Conservation (phyloP, 2,888 invertebrate genomes). For the Ceraclea dissimilis region DNA sequence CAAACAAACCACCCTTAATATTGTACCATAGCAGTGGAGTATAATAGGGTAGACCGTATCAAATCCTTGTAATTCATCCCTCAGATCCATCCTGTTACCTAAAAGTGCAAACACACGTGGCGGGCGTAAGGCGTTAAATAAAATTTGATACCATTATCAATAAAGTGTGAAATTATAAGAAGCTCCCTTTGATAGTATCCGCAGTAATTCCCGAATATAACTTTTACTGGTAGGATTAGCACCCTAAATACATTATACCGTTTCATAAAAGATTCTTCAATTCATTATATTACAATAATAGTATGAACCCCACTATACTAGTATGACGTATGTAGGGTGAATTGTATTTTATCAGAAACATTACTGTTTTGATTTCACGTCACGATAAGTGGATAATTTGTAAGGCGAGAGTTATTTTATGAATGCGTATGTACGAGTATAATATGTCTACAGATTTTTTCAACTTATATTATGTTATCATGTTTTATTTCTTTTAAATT, state of each 20-base stretch:
- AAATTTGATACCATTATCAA: constrained; percentile 26
- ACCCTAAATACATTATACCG: neutral
- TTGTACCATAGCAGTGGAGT: neutral
- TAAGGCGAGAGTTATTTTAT: neutral
- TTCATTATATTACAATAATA: neutral
- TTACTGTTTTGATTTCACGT: constrained; percentile 1
- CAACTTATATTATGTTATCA: too few species aligned
- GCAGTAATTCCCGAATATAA: too few species aligned
- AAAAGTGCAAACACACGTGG: constrained; percentile 19
- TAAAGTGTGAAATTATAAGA: constrained; percentile 25
- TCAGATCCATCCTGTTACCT: neutral
- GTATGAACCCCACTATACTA: neutral
- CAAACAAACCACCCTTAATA: neutral
- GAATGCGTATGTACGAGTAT: too few species aligned
- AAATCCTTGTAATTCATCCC: neutral
- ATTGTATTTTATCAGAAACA: neutral
- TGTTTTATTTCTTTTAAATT: too few species aligned
- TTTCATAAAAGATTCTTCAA: neutral
- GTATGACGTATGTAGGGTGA: neutral
- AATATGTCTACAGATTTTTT: too few species aligned
- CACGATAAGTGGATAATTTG: constrained; percentile 1
- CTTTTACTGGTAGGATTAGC: neutral
- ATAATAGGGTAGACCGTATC: neutral
- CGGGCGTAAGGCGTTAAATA: constrained; percentile 23
- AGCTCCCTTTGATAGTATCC: neutral